Conservation (phyloP, 2,797 vertebrate genomes). For the Chaunax sp. region DNA sequence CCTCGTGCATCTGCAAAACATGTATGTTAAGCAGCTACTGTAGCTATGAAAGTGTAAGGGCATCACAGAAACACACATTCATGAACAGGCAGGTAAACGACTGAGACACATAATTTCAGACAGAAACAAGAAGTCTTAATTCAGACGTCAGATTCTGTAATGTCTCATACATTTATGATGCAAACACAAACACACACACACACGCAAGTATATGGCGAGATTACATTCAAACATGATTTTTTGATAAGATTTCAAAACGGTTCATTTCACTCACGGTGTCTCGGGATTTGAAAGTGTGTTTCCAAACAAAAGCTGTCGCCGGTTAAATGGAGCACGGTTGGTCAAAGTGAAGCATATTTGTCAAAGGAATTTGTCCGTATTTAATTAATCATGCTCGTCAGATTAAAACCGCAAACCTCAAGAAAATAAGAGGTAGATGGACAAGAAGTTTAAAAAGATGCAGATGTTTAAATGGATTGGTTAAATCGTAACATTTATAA, state of each 20-base stretch:
- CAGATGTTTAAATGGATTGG: background rate
- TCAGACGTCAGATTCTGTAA: background rate
- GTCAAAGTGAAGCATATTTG: constrained; percentile 7
- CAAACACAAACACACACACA: constrained; percentile 21
- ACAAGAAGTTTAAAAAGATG: background rate
- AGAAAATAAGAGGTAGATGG: background rate
- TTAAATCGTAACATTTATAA: too few species aligned
- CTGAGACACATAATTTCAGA: constrained; percentile 16
- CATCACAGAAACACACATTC: constrained; percentile 2
- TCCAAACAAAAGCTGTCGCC: constrained; percentile 45
- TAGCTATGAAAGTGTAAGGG: background rate
- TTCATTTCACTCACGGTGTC: constrained; percentile 73
- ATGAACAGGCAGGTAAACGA: constrained; percentile 2
- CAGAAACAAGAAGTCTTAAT: constrained; percentile 19
- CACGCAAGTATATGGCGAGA: background rate
- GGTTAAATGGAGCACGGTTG: constrained; percentile 11
- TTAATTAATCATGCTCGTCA: constrained; percentile 9
- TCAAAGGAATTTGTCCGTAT: constrained; percentile 5
- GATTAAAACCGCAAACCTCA: background rate
- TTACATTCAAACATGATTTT: constrained; percentile 65
- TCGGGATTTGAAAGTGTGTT: constrained; percentile 66
- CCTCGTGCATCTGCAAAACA: constrained; percentile 29
- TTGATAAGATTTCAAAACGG: constrained; percentile 78
- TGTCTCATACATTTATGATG: constrained; percentile 23
- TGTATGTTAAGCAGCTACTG: constrained; percentile 7